Conservation (phyloP, 2,113 vertebrate genomes). For the Corythoichthys haematopterus region DNA sequence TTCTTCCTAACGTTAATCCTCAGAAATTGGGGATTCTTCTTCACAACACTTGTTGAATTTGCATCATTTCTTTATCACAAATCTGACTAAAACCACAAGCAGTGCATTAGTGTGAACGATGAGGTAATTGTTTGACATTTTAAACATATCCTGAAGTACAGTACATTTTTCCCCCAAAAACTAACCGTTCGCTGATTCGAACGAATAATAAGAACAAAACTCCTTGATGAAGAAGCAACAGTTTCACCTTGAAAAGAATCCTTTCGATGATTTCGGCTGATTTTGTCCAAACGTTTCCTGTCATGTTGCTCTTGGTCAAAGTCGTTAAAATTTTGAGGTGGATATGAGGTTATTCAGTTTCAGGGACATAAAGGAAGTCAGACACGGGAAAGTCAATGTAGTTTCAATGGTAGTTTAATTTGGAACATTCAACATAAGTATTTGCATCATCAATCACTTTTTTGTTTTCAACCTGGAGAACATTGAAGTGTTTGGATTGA, state of each 20-base stretch:
- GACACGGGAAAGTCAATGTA: conserved; percentile 12
- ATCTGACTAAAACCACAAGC: too few species aligned
- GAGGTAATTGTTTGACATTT: too few species aligned
- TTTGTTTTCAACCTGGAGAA: conserved; percentile 43
- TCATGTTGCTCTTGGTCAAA: not conserved
- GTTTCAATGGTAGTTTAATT: conserved; percentile 74
- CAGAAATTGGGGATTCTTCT: too few species aligned
- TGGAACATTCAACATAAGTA: conserved; percentile 72
- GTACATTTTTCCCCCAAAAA: too few species aligned
- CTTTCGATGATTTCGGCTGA: not conserved
- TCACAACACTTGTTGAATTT: too few species aligned
- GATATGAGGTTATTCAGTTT: not conserved
- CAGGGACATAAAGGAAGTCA: conserved; percentile 22
- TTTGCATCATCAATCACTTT: conserved; percentile 60
- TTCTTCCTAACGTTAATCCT: too few species aligned
- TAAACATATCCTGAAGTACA: too few species aligned
- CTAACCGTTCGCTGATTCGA: too few species aligned
- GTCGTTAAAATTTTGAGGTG: not conserved
- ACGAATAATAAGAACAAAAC: not conserved
- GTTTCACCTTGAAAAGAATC: not conserved
- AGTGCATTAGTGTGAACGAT: too few species aligned
- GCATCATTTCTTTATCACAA: too few species aligned
- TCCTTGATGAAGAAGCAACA: not conserved
- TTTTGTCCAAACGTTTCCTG: not conserved
- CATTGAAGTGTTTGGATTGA: conserved; percentile 1